Conservation (phyloP, 2,888 invertebrate genomes). For the Adineta ricciae region DNA sequence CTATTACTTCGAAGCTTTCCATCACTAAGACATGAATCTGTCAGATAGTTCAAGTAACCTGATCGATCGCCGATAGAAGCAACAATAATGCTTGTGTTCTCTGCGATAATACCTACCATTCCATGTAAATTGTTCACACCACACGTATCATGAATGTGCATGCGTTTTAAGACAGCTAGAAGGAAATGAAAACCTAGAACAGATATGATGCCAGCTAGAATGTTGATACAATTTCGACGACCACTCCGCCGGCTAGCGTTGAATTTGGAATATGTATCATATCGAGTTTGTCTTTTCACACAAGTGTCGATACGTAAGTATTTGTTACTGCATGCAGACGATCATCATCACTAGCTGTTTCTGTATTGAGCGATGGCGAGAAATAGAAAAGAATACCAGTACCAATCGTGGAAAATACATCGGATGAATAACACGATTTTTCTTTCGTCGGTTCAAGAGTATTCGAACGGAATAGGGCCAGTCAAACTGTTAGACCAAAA, state of each 20-base stretch:
- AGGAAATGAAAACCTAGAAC: conserved; percentile 28
- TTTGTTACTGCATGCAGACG: conserved; percentile 25
- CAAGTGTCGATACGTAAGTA: conserved; percentile 51
- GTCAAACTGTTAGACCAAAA: conserved; percentile 30
- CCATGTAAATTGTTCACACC: too few relatives aligned
- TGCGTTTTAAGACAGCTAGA: background rate
- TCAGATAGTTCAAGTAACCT: too few relatives aligned
- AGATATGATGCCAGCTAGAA: conserved; percentile 26
- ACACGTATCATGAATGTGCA: conserved; percentile 28
- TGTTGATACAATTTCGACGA: conserved; percentile 25
- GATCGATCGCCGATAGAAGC: too few relatives aligned
- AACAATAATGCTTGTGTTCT: too few relatives aligned
- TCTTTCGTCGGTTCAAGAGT: conserved; percentile 18
- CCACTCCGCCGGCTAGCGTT: conserved; percentile 32
- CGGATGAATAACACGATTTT: conserved; percentile 30
- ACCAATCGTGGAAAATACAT: conserved; percentile 32
- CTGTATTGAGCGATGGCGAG: conserved; percentile 31
- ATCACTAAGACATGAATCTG: too few relatives aligned
- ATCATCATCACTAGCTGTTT: conserved; percentile 6
- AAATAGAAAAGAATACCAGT: conserved; percentile 22
- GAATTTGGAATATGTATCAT: conserved; percentile 18
- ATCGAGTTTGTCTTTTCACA: conserved; percentile 46
- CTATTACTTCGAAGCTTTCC: too few relatives aligned
- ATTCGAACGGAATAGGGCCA: background rate
- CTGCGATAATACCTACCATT: too few relatives aligned